Conservation (phyloP, 2,113 vertebrate genomes). For the Aleadryas rufinucha region DNA sequence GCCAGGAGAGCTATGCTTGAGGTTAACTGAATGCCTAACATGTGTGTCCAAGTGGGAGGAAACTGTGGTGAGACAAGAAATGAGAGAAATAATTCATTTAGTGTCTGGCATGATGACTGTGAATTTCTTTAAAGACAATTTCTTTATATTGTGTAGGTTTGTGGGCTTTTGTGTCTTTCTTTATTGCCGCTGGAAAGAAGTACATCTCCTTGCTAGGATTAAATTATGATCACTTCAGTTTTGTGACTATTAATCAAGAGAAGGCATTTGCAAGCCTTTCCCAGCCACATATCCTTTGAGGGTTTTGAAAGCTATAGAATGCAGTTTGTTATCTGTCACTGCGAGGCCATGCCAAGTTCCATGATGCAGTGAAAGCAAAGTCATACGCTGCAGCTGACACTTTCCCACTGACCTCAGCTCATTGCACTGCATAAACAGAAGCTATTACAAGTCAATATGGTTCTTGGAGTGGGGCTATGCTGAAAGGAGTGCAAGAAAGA, state of each 20-base stretch:
- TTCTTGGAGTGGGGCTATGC: background rate
- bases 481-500: background rate
- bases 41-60: slow-evolving; percentile 71
- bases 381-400: slow-evolving; percentile 21
- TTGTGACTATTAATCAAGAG: slow-evolving; percentile 25
- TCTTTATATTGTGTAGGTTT: slow-evolving; percentile 17
- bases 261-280: slow-evolving; percentile 35
- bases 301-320: slow-evolving; percentile 44
- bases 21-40: slow-evolving; percentile 53
- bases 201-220: slow-evolving; percentile 10
- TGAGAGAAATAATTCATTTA: slow-evolving; percentile 57
- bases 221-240: slow-evolving; percentile 46
- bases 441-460: slow-evolving; percentile 23
- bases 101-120: slow-evolving; percentile 25
- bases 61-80: slow-evolving; percentile 56
- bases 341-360: slow-evolving; percentile 16
- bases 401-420: slow-evolving; percentile 38
- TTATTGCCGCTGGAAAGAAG: slow-evolving; percentile 13
- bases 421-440: slow-evolving; percentile 26
- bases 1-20: background rate
- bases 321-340: slow-evolving; percentile 22
- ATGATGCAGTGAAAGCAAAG: slow-evolving; percentile 44
- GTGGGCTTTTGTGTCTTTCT: background rate
- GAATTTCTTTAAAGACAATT: slow-evolving; percentile 42
- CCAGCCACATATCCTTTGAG: slow-evolving; percentile 28